These are phyloP conservation scores for Propithecus perrieri DNA, from an alignment of 2,797 vertebrate species.

Conservation along the genomic window DNA sequence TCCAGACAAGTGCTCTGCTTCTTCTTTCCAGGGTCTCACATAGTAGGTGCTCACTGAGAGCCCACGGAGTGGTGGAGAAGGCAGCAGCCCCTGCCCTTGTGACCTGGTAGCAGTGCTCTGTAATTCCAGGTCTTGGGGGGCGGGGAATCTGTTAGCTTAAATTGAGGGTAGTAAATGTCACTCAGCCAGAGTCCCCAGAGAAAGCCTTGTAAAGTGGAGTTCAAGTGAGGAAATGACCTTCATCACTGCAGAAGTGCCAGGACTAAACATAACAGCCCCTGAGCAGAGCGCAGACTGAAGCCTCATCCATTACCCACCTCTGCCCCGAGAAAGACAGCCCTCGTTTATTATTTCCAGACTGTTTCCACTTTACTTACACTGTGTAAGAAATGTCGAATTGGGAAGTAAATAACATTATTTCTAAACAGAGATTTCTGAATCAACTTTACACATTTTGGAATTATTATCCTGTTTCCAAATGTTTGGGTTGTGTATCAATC, in stretches of 20 bases:
- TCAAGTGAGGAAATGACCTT: constrained; percentile 29
- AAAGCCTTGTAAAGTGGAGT: constrained; percentile 47
- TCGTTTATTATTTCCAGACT: constrained; percentile 64
- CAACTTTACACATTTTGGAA: constrained; percentile 59
- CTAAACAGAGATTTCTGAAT: constrained; percentile 57
- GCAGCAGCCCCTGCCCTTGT: no score
- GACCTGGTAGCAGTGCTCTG: neutral
- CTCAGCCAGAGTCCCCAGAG: constrained; percentile 31
- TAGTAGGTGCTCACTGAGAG: neutral
- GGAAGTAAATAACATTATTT: constrained; percentile 66
- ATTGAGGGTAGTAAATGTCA: constrained; percentile 54
- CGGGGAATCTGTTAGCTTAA: constrained; percentile 55
- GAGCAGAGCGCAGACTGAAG: neutral
- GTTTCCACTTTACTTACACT: constrained; percentile 66
- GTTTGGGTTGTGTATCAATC: constrained; percentile 31
- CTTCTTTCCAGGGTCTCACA: fast-evolving
- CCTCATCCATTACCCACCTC: constrained; percentile 54
- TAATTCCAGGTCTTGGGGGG: constrained; percentile 11
- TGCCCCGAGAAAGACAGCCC: constrained; percentile 59
- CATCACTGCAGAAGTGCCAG: neutral
- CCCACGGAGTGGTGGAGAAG: fast-evolving
- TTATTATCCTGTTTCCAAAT: constrained; percentile 55
- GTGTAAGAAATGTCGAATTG: constrained; percentile 59
- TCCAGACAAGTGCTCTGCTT: neutral
- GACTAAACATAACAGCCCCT: constrained; percentile 21